A percentile compares a stretch with the other conserved stretches of the same genome.
Evolutionary conservation across 2,888 invertebrate genomes (phyloP).

Genomic region (Alitta virens): DNA sequence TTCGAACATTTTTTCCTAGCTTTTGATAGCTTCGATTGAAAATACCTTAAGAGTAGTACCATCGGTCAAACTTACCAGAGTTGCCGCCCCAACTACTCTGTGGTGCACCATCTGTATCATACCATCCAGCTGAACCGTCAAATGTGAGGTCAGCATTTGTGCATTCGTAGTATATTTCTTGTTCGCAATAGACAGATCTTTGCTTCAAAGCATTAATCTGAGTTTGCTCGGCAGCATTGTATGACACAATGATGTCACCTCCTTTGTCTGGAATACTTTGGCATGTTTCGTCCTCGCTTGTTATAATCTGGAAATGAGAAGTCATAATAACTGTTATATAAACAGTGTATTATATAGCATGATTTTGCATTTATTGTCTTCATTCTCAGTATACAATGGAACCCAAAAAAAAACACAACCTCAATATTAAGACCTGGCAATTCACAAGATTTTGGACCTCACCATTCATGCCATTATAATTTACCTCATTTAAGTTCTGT

Average conservation of each 20-base stretch:
- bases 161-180: slow-evolving; percentile 33
- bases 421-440: too few relatives aligned
- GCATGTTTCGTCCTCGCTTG: slow-evolving; percentile 3
- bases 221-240: slow-evolving; percentile 27
- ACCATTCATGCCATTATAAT: too few relatives aligned
- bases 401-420: too few relatives aligned
- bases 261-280: neutral
- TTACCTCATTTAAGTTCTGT: too few relatives aligned
- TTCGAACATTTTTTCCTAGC: too few relatives aligned
- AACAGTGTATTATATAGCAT: too few relatives aligned
- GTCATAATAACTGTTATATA: too few relatives aligned
- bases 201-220: slow-evolving; percentile 23
- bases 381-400: too few relatives aligned
- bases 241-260: slow-evolving; percentile 7
- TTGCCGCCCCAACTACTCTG: slow-evolving; percentile 25
- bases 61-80: slow-evolving; percentile 12
- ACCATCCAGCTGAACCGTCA: slow-evolving; percentile 22
- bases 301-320: slow-evolving; percentile 15
- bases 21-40: neutral
- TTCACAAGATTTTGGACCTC: too few relatives aligned
- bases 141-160: slow-evolving; percentile 20
- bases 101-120: slow-evolving; percentile 11
- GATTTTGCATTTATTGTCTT: too few relatives aligned
- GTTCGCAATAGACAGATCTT: slow-evolving; percentile 35
- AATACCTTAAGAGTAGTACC: neutral